phyloP scores from a whole-genome alignment of 2,113 vertebrate genomes.

The Scalopus aquaticus region DNA sequence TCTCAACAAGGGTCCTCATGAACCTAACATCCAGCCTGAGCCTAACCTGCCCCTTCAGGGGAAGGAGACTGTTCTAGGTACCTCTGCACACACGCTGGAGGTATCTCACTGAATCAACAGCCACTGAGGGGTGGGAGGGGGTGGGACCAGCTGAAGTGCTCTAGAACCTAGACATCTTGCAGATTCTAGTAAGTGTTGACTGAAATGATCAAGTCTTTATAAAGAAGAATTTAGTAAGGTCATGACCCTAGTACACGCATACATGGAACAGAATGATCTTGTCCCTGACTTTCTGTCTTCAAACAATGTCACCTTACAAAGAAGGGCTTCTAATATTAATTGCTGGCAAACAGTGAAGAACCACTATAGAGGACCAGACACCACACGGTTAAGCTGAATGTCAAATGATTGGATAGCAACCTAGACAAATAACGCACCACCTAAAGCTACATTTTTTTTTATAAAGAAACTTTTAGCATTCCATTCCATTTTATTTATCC shows the following conservation, averaged over 20 bases:
- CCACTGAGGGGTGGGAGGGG: background rate
- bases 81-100: background rate
- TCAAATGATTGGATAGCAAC: background rate
- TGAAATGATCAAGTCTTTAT: background rate
- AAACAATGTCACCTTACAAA: background rate
- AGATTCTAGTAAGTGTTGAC: background rate
- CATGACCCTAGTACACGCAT: background rate
- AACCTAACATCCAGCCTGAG: background rate
- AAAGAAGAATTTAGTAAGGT: background rate
- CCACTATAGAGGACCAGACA: background rate
- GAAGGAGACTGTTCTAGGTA: rapidly evolving
- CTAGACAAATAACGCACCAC: background rate
- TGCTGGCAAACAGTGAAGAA: background rate
- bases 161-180: background rate
- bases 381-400: background rate
- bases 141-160: background rate
- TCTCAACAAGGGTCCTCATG: background rate
- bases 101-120: background rate
- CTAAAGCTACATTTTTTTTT: background rate
- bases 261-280: background rate
- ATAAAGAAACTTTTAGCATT: too few species aligned
- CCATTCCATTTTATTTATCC: too few species aligned
- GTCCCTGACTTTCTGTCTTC: background rate
- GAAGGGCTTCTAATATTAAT: background rate
- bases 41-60: background rate